phyloP scores from a whole-genome alignment of 2,113 vertebrate species.

The Mirza zaza region DNA sequence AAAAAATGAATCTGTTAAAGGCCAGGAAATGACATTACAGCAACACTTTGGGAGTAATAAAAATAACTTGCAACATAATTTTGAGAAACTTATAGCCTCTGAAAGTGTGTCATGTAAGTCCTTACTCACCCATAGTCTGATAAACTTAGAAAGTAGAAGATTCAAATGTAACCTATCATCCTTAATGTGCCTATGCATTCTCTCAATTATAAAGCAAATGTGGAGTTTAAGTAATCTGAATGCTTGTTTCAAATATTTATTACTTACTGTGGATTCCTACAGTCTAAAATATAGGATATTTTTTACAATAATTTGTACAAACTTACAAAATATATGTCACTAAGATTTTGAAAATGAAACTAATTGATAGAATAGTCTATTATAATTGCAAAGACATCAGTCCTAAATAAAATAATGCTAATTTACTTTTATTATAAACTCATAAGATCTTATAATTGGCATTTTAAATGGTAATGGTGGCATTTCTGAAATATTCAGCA shows the following conservation, averaged over 20 bases:
- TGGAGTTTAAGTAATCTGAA: background rate
- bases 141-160: background rate
- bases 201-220: background rate
- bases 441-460: background rate
- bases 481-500: background rate
- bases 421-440: background rate
- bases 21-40: constrained; percentile 52
- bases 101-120: background rate
- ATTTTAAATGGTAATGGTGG: background rate
- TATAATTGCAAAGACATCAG: background rate
- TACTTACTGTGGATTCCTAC: background rate
- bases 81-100: background rate
- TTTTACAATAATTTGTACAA: constrained; percentile 11
- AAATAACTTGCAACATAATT: background rate
- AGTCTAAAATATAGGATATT: background rate
- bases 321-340: background rate
- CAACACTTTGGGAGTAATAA: constrained; percentile 61
- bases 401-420: background rate
- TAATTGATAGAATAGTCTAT: background rate
- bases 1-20: constrained; percentile 60
- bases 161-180: background rate
- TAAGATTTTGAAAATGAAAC: background rate
- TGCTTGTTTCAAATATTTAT: constrained; percentile 16
- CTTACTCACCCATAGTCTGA: background rate
- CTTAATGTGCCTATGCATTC: background rate